These are phyloP conservation scores for Plectrocnemia conspersa DNA, from an alignment of 1,140 invertebrate genomes.

Conservation along the genomic window DNA sequence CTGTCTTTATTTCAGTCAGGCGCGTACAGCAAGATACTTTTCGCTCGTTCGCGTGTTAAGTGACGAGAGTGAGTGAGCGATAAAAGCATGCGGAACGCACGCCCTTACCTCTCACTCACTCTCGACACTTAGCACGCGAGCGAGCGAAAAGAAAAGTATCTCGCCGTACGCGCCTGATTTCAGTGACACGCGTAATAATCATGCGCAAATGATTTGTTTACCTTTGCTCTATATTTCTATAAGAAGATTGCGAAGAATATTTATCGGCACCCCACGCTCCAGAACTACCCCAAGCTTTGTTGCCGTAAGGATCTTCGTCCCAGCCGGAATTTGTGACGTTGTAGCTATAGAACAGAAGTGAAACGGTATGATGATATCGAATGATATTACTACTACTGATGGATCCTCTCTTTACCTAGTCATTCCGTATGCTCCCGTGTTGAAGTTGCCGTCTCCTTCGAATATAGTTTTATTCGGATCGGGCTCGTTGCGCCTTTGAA, in stretches of 20 bases:
- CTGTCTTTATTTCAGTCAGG: too few species aligned
- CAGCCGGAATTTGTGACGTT: conserved; percentile 41
- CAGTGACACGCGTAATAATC: too few species aligned
- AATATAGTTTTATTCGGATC: conserved; percentile 50
- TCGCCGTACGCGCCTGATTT: too few species aligned
- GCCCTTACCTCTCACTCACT: too few species aligned
- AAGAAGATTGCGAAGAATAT: conserved; percentile 24
- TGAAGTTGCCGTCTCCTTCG: conserved; percentile 43
- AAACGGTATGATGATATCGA: conserved; percentile 4
- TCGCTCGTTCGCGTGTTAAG: too few species aligned
- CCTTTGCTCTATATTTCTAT: conserved; percentile 41
- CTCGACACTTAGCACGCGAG: too few species aligned
- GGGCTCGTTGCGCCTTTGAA: conserved; percentile 40
- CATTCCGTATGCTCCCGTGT: conserved; percentile 32
- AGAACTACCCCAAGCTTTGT: conserved; percentile 31
- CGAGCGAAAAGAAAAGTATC: too few species aligned
- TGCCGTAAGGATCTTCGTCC: conserved; percentile 37
- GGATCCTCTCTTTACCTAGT: conserved; percentile 22
- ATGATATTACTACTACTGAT: conserved; percentile 4
- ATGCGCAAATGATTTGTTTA: too few species aligned
- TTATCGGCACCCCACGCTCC: conserved; percentile 34
- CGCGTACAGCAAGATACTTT: too few species aligned
- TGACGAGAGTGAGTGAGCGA: too few species aligned
- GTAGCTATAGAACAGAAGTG: conserved; percentile 38
- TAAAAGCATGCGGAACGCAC: too few species aligned